Percentiles rank a stretch among this genome's conserved stretches.
These are phyloP conservation scores for Philypnodon macrostomus DNA, from an alignment of 2,797 vertebrate species.

Conservation along the genomic window DNA sequence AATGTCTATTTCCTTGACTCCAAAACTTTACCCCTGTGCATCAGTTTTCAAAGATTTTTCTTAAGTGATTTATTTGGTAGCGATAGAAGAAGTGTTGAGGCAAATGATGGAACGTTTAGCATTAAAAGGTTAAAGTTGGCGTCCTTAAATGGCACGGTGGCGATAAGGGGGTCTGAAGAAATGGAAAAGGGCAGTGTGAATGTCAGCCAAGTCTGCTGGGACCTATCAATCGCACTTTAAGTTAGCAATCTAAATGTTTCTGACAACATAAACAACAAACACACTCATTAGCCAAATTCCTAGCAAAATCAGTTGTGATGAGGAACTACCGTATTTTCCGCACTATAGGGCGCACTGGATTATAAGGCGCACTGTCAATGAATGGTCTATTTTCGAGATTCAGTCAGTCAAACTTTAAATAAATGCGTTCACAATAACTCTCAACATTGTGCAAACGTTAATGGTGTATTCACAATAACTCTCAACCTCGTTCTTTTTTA, in stretches of 20 bases:
- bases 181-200: slow-evolving; percentile 67
- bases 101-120: slow-evolving; percentile 58
- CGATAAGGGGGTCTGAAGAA: slow-evolving; percentile 54
- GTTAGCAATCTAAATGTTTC: slow-evolving; percentile 19
- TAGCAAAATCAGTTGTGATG: too few species aligned
- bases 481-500: too few species aligned
- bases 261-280: slow-evolving; percentile 9
- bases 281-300: too few species aligned
- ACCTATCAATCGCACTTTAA: slow-evolving; percentile 58
- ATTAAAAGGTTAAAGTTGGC: slow-evolving; percentile 70
- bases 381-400: too few species aligned
- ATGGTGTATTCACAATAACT: too few species aligned
- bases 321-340: too few species aligned
- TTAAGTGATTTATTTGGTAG: slow-evolving; percentile 32
- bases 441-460: too few species aligned
- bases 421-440: too few species aligned
- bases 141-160: slow-evolving; percentile 57
- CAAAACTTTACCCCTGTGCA: slow-evolving; percentile 25
- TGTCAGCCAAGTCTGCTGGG: slow-evolving; percentile 60
- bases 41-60: slow-evolving; percentile 32
- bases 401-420: too few species aligned
- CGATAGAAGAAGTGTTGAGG: slow-evolving; percentile 18
- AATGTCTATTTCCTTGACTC: slow-evolving; percentile 12
- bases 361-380: too few species aligned
- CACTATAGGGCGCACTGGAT: too few species aligned